Percentiles rank a stretch among this genome's conserved stretches.
phyloP scores from a whole-genome alignment of 2,113 vertebrate genomes.

The Neoarius graeffei region DNA sequence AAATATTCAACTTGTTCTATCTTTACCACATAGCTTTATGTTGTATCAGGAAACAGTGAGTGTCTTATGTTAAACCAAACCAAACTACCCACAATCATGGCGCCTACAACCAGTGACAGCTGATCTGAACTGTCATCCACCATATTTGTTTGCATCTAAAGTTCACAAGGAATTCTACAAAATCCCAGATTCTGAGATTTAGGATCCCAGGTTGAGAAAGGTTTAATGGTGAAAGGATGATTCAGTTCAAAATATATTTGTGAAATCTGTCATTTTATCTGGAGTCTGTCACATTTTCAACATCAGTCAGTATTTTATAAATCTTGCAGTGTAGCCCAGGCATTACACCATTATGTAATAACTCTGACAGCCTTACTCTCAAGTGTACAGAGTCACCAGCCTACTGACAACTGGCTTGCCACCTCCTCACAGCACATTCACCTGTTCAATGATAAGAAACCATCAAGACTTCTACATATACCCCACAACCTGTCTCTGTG shows the following conservation, averaged over 20 bases:
- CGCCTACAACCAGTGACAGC: not conserved
- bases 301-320: not conserved
- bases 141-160: not conserved
- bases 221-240: not conserved
- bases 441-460: not conserved
- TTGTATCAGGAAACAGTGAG: not conserved
- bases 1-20: not conserved
- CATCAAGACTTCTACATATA: not conserved
- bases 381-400: slow-evolving; percentile 8
- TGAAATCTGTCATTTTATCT: slow-evolving; percentile 1
- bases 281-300: not conserved
- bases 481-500: not conserved
- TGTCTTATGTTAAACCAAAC: not conserved
- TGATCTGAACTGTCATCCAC: not conserved
- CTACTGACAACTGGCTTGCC: slow-evolving; percentile 19
- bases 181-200: not conserved
- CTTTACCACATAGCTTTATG: not conserved
- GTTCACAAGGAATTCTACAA: not conserved
- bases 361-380: not conserved
- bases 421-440: slow-evolving; percentile 15
- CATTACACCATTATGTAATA: slow-evolving; percentile 8
- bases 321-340: not conserved
- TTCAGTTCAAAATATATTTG: not conserved
- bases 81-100: not conserved
- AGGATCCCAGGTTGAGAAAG: not conserved